Evolutionary conservation across 2,113 vertebrate genomes (phyloP), one percentile per base, ranked within the genome.

Genomic region (Microcebus jonahi): DNA sequence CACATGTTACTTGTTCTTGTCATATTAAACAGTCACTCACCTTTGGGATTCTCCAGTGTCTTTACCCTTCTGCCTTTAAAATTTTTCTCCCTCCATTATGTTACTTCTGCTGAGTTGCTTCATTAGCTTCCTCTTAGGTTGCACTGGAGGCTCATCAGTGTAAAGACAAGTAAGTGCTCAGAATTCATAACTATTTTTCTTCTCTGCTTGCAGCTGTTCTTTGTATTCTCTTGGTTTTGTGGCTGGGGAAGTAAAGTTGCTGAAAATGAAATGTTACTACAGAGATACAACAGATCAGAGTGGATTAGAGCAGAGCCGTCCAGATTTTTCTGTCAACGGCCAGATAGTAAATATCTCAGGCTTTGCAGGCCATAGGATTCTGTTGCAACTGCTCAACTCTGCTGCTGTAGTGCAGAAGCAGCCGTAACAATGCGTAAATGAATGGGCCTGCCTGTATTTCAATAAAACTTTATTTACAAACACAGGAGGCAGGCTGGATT

Each of bases 141-240:
- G 63, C 39, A 10, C 36, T 14, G 42, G 67, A 13, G 42, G 80
- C 57, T 61, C 10, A 48, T 45, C 48, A 27, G 34, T 39, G 3
- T 57, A 48, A 71, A 73, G 88, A 77, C 42, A 73, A 57, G 42
- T 5, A 73, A 57, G 42, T 5, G 12, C 57, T 86, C 79, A 25
- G 65, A 96, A 29, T 80, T 80, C 71, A 8, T 59, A n/a, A 39
- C 29, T 34, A 3, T 68, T 85, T 73, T 73, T 57, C 79, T 10
- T 90, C 48, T 25, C 65, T 63, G 23, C 73, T 71, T 83, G 59
- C 18, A 80, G 13, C 77, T 88, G 27, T 89, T 90, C 63, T 81
- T 92, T 96, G 71, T 61, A 31, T 92, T 73, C 68, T 89, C 85
- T 90, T 87, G 80, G 34, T 68, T 92, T 95, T 87, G 73, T 76